Percentiles rank a stretch among this genome's conserved stretches.
Evolutionary conservation across 1,140 invertebrate genomes (phyloP).

Genomic region (Drosophila fuyamai): DNA sequence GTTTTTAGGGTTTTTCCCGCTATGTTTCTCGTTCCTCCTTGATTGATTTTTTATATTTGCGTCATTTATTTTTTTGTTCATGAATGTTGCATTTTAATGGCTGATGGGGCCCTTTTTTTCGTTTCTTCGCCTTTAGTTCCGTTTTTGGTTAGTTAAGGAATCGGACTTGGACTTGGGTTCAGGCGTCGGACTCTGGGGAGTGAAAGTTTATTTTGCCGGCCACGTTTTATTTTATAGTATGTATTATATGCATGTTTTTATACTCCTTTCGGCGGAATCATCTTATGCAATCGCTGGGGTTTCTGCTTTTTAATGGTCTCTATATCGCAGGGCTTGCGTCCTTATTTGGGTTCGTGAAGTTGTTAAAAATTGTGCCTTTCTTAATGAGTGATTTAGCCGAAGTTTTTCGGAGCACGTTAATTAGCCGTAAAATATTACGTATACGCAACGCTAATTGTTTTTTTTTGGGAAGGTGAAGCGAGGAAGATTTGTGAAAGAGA

Average conservation of each 20-base stretch:
- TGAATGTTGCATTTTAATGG: constrained; percentile 66
- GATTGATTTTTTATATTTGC: constrained; percentile 26
- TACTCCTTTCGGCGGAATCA: constrained; percentile 53
- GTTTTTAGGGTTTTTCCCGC: constrained; percentile 10
- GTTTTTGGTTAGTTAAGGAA: constrained; percentile 70
- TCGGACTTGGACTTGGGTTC: constrained; percentile 29
- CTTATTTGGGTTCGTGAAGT: constrained; percentile 48
- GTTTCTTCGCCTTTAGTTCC: constrained; percentile 53
- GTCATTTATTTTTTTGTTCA: constrained; percentile 39
- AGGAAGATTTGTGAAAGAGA: constrained; percentile 15
- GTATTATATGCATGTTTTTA: constrained; percentile 28
- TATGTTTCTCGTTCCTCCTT: constrained; percentile 9
- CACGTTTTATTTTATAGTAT: constrained; percentile 26
- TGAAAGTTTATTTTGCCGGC: constrained; percentile 64
- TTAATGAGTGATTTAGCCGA: constrained; percentile 44
- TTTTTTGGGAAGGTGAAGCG: constrained; percentile 15
- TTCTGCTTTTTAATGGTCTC: constrained; percentile 39
- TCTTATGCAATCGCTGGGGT: constrained; percentile 57
- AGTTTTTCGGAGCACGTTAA: constrained; percentile 9
- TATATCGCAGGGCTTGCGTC: constrained; percentile 35
- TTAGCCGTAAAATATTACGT: constrained; percentile 60
- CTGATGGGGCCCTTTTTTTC: constrained; percentile 13
- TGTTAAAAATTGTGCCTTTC: constrained; percentile 37
- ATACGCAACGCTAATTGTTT: constrained; percentile 57
- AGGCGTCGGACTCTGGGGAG: constrained; percentile 35